Evolutionary conservation across 2,888 invertebrate species (phyloP), one percentile per base, ranked within the genome.

Genomic region (Apamea crenata): DNA sequence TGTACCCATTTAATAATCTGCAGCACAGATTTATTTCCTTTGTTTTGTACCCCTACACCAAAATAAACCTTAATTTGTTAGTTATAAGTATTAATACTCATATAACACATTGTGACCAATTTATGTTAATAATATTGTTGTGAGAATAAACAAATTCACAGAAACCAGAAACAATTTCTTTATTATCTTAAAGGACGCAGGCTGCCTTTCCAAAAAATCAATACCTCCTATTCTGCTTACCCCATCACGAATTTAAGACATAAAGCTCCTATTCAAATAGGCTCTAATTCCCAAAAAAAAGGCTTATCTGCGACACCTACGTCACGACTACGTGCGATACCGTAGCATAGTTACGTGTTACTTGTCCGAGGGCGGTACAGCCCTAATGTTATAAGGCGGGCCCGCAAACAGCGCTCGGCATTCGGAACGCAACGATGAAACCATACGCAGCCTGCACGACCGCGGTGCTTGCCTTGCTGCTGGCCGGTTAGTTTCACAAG

Each of bases 331-430:
- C 76, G 83, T 76, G 78, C 74, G 74, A 74, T 78, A 74, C 36
- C 75, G 73, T 77, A 82, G 77, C 83, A 81, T 79, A 82, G 87
- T 88, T 90, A 91, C 91, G 88, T 87, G 76, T 89, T 89, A 90
- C 85, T 75, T 59, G 82, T 83, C 66, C 84, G 81, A 91, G 93
- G 94, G 93, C 92, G 94, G 92, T 86, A 87, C 91, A 88, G 89
- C 91, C 93, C 90, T 90, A 89, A 87, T 89, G 91, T 91, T 95
- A 95, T 92, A 96, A 96, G 94, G 94, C 93, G 91, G 90, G 90
- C 87, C 86, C 91, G 85, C 87, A 83, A 83, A 78, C 83, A 76
- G 70, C 82, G 86, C 91, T 86, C 95, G 95, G 92, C 95, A 96
- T 92, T 95, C 92, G 77, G 82, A 90, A 87, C 90, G 90, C 92